Evolutionary conservation across 2,797 vertebrate species (phyloP).

Genomic region (Phalloptychus januarius): DNA sequence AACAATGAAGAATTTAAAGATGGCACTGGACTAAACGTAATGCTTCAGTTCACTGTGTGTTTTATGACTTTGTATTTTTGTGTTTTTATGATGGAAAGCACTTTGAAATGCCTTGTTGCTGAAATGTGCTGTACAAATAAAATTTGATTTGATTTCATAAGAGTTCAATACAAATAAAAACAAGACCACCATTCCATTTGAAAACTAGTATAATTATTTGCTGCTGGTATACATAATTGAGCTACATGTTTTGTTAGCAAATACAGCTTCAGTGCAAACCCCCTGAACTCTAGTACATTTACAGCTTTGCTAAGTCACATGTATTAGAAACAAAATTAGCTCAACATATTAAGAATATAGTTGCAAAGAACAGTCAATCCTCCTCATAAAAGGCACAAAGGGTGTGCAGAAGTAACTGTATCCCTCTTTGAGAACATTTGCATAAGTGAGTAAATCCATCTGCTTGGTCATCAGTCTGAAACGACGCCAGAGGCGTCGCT

Average conservation of each 20-base stretch:
- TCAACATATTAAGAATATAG: slow-evolving; percentile 46
- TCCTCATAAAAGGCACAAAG: slow-evolving; percentile 73
- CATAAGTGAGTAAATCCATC: slow-evolving; percentile 81
- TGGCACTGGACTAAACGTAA: too few species aligned
- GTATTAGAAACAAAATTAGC: slow-evolving; percentile 48
- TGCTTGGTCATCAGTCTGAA: slow-evolving; percentile 71
- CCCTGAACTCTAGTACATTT: slow-evolving; percentile 42
- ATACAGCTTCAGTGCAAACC: slow-evolving; percentile 63
- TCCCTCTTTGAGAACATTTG: slow-evolving; percentile 68
- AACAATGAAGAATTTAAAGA: too few species aligned
- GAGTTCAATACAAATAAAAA: background rate
- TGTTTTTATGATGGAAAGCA: too few species aligned
- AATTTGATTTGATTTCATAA: too few species aligned
- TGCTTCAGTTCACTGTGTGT: too few species aligned
- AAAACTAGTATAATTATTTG: slow-evolving; percentile 65
- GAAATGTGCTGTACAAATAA: too few species aligned
- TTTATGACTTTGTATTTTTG: too few species aligned
- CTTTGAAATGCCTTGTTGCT: too few species aligned
- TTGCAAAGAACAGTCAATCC: slow-evolving; percentile 52
- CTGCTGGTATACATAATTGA: slow-evolving; percentile 60
- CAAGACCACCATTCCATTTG: slow-evolving; percentile 34
- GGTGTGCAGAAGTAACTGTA: slow-evolving; percentile 46
- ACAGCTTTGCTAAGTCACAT: slow-evolving; percentile 36
- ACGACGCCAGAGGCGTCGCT: slow-evolving; percentile 56
- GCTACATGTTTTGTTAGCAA: slow-evolving; percentile 36